phyloP scores from a whole-genome alignment of 1,140 invertebrate species.

The Pseudomyrmex flavicornis region DNA sequence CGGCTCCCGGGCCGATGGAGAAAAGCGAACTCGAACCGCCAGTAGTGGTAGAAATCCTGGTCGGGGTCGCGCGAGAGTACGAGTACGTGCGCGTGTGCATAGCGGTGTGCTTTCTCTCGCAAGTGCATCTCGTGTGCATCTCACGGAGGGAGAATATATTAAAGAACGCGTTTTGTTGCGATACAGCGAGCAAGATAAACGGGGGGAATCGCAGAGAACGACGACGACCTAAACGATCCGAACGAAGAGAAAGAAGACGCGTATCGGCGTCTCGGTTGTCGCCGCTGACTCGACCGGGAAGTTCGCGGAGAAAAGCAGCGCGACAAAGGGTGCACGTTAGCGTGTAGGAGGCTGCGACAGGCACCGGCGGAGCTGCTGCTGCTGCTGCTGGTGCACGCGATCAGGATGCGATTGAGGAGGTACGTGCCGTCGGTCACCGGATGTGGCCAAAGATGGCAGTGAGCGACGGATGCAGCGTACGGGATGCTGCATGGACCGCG shows the following conservation, averaged over 20 bases:
- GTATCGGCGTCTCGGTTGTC: not conserved
- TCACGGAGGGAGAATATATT: constrained; percentile 21
- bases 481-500: constrained; percentile 71
- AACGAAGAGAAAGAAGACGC: not conserved
- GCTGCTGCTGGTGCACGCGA: constrained; percentile 48
- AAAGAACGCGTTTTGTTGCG: constrained; percentile 10
- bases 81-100: constrained; percentile 55
- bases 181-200: not conserved
- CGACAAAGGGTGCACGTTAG: constrained; percentile 59
- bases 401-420: constrained; percentile 78
- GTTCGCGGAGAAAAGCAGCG: constrained; percentile 58
- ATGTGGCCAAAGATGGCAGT: constrained; percentile 73
- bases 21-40: constrained; percentile 60
- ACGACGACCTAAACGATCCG: not conserved
- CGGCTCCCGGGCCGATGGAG: constrained; percentile 73
- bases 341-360: constrained; percentile 35
- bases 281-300: constrained; percentile 10
- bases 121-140: constrained; percentile 31
- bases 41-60: constrained; percentile 83
- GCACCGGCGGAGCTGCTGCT: constrained; percentile 55
- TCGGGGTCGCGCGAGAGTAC: constrained; percentile 77
- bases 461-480: constrained; percentile 30
- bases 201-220: too few species aligned
- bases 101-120: constrained; percentile 47
- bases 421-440: constrained; percentile 64